Evolutionary conservation across 2,797 vertebrate species (phyloP), one percentile per base, ranked within the genome.

Genomic region (Micrastur ruficollis): DNA sequence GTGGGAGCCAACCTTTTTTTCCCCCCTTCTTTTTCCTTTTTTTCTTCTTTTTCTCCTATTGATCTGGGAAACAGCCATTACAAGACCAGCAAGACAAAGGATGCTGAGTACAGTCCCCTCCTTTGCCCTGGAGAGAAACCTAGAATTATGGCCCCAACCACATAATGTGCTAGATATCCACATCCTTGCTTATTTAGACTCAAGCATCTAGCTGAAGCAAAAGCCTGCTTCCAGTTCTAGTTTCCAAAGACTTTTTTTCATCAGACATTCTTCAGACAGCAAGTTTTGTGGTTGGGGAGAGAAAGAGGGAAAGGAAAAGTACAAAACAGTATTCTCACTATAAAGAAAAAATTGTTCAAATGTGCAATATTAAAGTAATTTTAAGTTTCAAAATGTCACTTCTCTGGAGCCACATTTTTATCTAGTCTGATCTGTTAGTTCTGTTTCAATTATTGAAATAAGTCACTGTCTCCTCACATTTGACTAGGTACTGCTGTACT

Each of bases 41-140:
- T 7, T 12, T 9, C 9, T 10, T 11, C 8, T 32, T 40, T 13
- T 1, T 0, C 12, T 20, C 4, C 26, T 47, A 31, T 5, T 73
- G 14, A 14, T 34, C 16, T 32, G 23, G 14, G 16, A 65, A 81
- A 73, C 7, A 7, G 7, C 7, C 42, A 13, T 44, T 75, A 53
- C 7, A 47, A 46, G 31, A 52, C 29, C 17, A 36, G 6, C 26
- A 50, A 63, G 58, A 73, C 5, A 27, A 62, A 82, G 18, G 40
- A 40, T 26, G 9, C 17, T 66, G 56, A 46, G 32, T 21, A 34
- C 23, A 11, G 8, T 71, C 11, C 6, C 27, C 5, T 68, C 14
- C n/a, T 93, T 80, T 75, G 8, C 12, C 15, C 31, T 53, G 23
- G 36, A 61, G 23, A 79, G 32, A 81, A 88, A 76, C 10, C 5